phyloP scores from a whole-genome alignment of 1,140 invertebrate genomes.

The Pseudoatta argentina region DNA sequence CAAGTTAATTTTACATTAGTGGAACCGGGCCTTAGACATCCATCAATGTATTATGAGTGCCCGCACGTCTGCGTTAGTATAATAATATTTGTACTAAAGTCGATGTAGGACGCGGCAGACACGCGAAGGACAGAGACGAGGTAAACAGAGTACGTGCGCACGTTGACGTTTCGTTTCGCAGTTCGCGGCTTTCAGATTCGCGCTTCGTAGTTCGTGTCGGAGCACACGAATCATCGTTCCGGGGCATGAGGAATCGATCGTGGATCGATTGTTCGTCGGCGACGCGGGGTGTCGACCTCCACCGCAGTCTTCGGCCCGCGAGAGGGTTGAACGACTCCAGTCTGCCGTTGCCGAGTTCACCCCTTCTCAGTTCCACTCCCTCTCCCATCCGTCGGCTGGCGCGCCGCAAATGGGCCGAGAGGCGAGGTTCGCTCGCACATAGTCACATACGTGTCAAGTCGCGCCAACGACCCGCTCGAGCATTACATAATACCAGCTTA shows the following conservation, averaged over 20 bases:
- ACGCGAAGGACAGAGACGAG: not conserved
- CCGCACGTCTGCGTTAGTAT: no score
- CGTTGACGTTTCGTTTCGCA: not conserved
- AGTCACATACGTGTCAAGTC: not conserved
- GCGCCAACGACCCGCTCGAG: not conserved
- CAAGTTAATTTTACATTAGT: no score
- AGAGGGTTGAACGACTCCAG: slow-evolving; percentile 55
- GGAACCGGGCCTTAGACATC: no score
- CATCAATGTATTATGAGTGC: not conserved
- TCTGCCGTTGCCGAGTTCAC: not conserved
- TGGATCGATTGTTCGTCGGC: slow-evolving; percentile 20
- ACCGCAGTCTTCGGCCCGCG: not conserved
- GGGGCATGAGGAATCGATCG: slow-evolving; percentile 3
- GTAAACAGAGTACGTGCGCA: slow-evolving; percentile 1
- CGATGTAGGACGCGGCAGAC: slow-evolving; percentile 18
- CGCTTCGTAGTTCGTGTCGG: not conserved
- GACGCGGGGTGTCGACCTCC: slow-evolving; percentile 47
- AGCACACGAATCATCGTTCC: not conserved
- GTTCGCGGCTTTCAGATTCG: not conserved
- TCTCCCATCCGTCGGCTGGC: not conserved
- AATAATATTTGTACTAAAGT: slow-evolving; percentile 26
- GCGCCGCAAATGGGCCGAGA: slow-evolving; percentile 39
- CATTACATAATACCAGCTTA: slow-evolving; percentile 71
- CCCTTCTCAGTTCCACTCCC: not conserved
- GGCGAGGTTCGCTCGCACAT: not conserved